Evolutionary conservation across 2,888 invertebrate species (phyloP).

Genomic region (Dendrolimus pini): DNA sequence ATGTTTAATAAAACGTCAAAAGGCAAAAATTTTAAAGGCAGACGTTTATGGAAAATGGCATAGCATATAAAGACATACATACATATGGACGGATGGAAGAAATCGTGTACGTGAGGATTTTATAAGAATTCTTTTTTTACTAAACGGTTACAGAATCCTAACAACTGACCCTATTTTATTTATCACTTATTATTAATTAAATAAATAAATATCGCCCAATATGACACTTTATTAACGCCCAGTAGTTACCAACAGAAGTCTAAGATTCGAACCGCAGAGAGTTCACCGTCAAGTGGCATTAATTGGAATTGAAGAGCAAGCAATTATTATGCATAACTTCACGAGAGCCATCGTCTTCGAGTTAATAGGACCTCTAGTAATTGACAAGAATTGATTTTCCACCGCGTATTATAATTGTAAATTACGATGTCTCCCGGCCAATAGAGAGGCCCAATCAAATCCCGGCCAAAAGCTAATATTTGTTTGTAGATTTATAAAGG

Average conservation of each 20-base stretch:
- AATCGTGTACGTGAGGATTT: no score
- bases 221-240: no score
- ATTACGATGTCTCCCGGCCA: constrained; percentile 7
- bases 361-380: constrained; percentile 45
- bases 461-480: neutral
- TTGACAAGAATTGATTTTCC: constrained; percentile 39
- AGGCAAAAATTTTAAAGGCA: no score
- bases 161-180: no score
- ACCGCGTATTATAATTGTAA: constrained; percentile 19
- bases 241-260: constrained; percentile 12
- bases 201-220: no score
- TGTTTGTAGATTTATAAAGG: neutral
- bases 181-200: no score
- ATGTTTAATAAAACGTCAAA: no score
- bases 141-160: no score
- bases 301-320: constrained; percentile 55
- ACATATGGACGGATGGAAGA: no score
- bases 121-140: no score
- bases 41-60: no score
- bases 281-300: constrained; percentile 46
- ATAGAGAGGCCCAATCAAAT: neutral
- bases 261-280: constrained; percentile 29
- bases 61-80: no score
- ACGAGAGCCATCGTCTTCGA: constrained; percentile 38
- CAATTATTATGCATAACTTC: constrained; percentile 67